phyloP scores from a whole-genome alignment of 2,888 invertebrate genomes.

The Plagodis pulveraria region DNA sequence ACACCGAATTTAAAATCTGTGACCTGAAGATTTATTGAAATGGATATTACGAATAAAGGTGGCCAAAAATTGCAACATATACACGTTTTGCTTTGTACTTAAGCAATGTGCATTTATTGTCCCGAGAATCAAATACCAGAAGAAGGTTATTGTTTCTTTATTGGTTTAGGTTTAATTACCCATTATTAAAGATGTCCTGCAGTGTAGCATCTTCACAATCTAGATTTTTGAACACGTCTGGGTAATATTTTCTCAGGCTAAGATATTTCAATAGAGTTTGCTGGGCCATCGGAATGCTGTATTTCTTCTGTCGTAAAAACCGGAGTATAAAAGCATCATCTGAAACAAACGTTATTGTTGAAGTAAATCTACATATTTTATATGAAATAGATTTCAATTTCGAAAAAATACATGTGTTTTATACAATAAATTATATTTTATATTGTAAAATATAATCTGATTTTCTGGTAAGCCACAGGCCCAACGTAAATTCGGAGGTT shows the following conservation, averaged over 20 bases:
- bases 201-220: slow-evolving; percentile 87
- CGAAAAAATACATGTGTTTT: too few species aligned
- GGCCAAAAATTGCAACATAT: too few species aligned
- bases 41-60: too few species aligned
- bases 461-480: too few species aligned
- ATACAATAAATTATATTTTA: too few species aligned
- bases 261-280: slow-evolving; percentile 91
- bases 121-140: neutral
- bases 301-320: slow-evolving; percentile 91
- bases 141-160: neutral
- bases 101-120: too few species aligned
- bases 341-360: slow-evolving; percentile 53
- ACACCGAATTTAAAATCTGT: too few species aligned
- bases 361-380: neutral
- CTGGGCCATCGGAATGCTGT: slow-evolving; percentile 91
- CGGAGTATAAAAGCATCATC: slow-evolving; percentile 90
- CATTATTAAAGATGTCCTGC: slow-evolving; percentile 87
- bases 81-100: too few species aligned
- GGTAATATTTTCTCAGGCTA: slow-evolving; percentile 89
- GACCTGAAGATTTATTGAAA: too few species aligned
- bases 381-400: too few species aligned
- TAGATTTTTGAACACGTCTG: slow-evolving; percentile 86
- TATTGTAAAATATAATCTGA: too few species aligned
- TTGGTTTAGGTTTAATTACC: slow-evolving; percentile 67
- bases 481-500: too few species aligned